Evolutionary conservation across 2,888 invertebrate genomes (phyloP).

Genomic region (Oscheius onirici): DNA sequence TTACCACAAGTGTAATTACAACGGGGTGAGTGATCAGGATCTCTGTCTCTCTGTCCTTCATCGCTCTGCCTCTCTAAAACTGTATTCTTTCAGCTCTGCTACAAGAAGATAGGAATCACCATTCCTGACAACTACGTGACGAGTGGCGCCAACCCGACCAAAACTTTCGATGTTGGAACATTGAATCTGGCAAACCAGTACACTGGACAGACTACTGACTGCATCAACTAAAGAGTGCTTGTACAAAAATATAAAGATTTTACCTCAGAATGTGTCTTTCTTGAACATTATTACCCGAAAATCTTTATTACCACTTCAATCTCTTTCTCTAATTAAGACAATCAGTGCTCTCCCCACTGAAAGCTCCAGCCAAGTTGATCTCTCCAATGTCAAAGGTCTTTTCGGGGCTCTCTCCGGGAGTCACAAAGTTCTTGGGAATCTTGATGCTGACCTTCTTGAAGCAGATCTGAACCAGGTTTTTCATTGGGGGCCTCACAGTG

Average conservation of each 20-base stretch:
- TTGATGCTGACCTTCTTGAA: conserved; percentile 54
- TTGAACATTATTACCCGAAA: too few species aligned
- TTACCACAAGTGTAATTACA: conserved; percentile 60
- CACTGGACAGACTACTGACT: conserved; percentile 57
- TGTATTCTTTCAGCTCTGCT: conserved; percentile 40
- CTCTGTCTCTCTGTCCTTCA: too few species aligned
- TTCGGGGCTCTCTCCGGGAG: conserved; percentile 43
- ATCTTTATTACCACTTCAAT: too few species aligned
- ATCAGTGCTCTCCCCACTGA: conserved; percentile 62
- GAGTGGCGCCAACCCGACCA: conserved; percentile 45
- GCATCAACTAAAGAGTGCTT: conserved; percentile 41
- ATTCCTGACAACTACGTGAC: conserved; percentile 56
- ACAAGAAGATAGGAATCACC: conserved; percentile 58
- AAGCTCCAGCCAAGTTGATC: conserved; percentile 61
- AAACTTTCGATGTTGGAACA: conserved; percentile 55
- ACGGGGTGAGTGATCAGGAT: too few species aligned
- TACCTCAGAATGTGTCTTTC: too few species aligned
- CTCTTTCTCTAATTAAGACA: conserved; percentile 65
- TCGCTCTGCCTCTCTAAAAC: not conserved
- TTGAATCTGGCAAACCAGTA: conserved; percentile 57
- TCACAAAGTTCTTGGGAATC: conserved; percentile 55
- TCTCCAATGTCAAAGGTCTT: conserved; percentile 55
- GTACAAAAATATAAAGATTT: not conserved
- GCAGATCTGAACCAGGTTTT: conserved; percentile 37
- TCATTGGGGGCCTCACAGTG: too few species aligned